phyloP scores from a whole-genome alignment of 1,140 invertebrate genomes.

The Bicyclus anynana region DNA sequence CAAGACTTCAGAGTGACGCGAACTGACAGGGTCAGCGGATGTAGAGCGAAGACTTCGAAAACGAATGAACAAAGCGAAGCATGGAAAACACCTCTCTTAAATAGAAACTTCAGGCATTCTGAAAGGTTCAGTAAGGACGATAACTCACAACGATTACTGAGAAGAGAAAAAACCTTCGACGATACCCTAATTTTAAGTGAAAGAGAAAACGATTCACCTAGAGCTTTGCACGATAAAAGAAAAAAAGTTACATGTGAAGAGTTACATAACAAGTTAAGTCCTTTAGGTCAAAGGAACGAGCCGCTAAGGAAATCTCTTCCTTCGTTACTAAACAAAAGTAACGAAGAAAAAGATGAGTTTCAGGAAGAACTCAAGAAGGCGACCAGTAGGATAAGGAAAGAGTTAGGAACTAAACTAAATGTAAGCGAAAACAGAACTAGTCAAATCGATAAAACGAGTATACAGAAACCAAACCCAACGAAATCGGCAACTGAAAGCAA shows the following conservation, averaged over 20 bases:
- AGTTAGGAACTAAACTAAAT: slow-evolving; percentile 67
- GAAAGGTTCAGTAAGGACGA: slow-evolving; percentile 71
- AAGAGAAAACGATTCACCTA: slow-evolving; percentile 50
- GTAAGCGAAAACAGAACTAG: slow-evolving; percentile 69
- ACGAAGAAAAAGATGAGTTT: slow-evolving; percentile 82
- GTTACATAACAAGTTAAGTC: slow-evolving; percentile 46
- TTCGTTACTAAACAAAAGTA: slow-evolving; percentile 76
- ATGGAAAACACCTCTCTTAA: slow-evolving; percentile 67
- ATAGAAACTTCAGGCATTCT: slow-evolving; percentile 71
- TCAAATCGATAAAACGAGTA: slow-evolving; percentile 58
- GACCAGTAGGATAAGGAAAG: slow-evolving; percentile 79
- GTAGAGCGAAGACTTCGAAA: slow-evolving; percentile 66
- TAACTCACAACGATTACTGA: slow-evolving; percentile 48
- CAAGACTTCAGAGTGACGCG: slow-evolving; percentile 64
- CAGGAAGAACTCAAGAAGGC: slow-evolving; percentile 82
- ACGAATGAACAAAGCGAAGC: slow-evolving; percentile 57
- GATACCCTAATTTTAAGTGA: slow-evolving; percentile 55
- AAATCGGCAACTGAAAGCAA: slow-evolving; percentile 51
- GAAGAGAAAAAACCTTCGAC: slow-evolving; percentile 76
- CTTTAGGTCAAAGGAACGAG: slow-evolving; percentile 47
- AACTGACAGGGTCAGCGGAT: slow-evolving; percentile 63
- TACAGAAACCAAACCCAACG: slow-evolving; percentile 64
- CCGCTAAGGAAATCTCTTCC: slow-evolving; percentile 76
- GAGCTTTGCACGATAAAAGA: slow-evolving; percentile 53
- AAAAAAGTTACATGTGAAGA: slow-evolving; percentile 63